Base-by-base conservation (phyloP, 2,113 vertebrate species). In the Pao palembangensis region DNA sequence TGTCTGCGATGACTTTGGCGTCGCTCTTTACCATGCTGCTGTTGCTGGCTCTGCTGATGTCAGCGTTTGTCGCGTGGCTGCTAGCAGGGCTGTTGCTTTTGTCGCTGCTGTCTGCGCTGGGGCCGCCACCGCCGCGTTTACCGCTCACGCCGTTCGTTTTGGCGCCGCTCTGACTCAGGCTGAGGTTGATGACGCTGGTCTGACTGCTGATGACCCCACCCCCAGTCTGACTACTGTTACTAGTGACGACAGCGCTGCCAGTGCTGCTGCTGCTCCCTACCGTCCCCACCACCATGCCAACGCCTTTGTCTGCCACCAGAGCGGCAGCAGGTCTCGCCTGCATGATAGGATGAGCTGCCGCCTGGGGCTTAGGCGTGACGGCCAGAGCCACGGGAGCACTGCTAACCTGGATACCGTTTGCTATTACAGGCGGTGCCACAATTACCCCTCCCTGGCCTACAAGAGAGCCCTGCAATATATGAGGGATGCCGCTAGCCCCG, bases 391-490 rank as follows among this genome's bases (percentile, higher is more conserved):
- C 86, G 3, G 96, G 94, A 3, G 96, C 89, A 49, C 88, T 92
- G 75, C 87, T 90, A 51, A 94, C 93, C 81, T 97, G 94, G 78
- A 98, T 81, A 0, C 96, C 96, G 0, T 98, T 98, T 19, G 95
- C 87, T 89, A 96, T 89, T 56, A 97, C 81, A 1, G 97, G 95
- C 83, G 96, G 96, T 0, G 94, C 94, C 67, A 99, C 95, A 17
- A 98, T 91, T 13, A 99, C 90, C 0, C 95, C 94, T 6, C 93
- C 93, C 0, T 95, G 95, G 66, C 94, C 85, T n/a, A 98, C 92
- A 2, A 81, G 94, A 80, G 0, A 96, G 86, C 69, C 95, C 81
- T 98, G 97, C 65, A 99, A 90, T 85, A 87, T 94, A 89, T 80
- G 96, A 86, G 79, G 96, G 91, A 14, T 87, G 0, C 93, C 90